phyloP scores from a whole-genome alignment of 2,888 invertebrate genomes.

The Clivina fossor region DNA sequence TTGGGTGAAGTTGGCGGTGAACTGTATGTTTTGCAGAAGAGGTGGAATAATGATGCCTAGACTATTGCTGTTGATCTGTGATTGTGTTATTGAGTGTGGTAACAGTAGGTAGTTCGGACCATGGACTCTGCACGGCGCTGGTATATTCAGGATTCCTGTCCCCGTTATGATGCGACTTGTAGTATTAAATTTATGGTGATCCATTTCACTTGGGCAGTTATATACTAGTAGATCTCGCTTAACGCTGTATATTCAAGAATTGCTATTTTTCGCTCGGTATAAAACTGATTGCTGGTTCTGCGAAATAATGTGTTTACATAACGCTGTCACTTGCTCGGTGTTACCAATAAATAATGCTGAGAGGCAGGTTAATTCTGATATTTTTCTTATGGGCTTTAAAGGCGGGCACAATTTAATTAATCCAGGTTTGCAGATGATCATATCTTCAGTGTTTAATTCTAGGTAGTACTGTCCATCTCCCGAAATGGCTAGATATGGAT shows the following conservation, averaged over 20 bases:
- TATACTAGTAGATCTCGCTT: too few relatives aligned
- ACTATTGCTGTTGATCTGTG: too few relatives aligned
- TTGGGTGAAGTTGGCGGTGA: too few relatives aligned
- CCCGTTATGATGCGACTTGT: background rate
- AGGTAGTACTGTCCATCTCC: slow-evolving; percentile 13
- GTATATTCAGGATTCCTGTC: slow-evolving; percentile 8
- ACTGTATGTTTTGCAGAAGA: too few relatives aligned
- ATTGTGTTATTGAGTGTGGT: too few relatives aligned
- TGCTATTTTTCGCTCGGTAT: too few relatives aligned
- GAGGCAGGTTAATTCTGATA: background rate
- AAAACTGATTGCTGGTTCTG: background rate
- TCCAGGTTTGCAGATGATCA: background rate
- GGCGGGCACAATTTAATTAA: slow-evolving; percentile 4
- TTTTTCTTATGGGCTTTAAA: background rate
- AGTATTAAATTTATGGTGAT: slow-evolving; percentile 1
- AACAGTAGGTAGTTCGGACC: slow-evolving; percentile 1
- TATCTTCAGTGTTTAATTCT: slow-evolving; percentile 1
- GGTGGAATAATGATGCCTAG: too few relatives aligned
- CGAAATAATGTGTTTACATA: background rate
- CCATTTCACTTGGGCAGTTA: too few relatives aligned
- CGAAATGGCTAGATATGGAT: slow-evolving; percentile 1
- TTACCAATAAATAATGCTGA: background rate
- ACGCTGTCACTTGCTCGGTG: background rate
- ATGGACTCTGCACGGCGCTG: background rate
- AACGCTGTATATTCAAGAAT: too few relatives aligned